Evolutionary conservation across 2,113 vertebrate genomes (phyloP).

Genomic region (Corythaixoides concolor): DNA sequence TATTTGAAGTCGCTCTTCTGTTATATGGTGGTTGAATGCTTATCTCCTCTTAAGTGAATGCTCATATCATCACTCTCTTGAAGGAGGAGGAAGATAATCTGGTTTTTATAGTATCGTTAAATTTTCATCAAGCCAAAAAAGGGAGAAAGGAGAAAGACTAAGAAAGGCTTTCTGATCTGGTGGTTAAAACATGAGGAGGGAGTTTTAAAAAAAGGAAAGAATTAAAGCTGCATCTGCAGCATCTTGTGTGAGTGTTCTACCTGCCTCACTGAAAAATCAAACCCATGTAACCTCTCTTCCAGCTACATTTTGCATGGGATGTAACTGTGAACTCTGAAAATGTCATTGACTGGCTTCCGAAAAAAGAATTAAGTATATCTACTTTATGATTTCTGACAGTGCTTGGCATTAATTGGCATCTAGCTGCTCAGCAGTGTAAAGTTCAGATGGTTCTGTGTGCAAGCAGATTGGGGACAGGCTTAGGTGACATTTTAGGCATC

Average conservation of each 20-base stretch:
- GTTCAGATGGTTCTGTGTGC: background rate
- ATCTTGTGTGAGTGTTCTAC: background rate
- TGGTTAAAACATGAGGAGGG: background rate
- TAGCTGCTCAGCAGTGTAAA: background rate
- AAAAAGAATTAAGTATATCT: background rate
- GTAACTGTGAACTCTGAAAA: conserved; percentile 33
- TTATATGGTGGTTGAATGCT: background rate
- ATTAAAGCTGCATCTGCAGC: background rate
- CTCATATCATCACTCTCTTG: background rate
- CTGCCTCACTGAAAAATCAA: background rate
- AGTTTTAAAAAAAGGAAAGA: background rate
- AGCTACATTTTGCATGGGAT: conserved; percentile 2
- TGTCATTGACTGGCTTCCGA: background rate
- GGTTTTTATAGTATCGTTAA: background rate
- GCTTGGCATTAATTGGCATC: conserved; percentile 35
- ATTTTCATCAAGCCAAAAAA: background rate
- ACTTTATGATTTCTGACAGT: conserved; percentile 34
- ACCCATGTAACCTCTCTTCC: background rate
- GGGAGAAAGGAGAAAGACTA: background rate
- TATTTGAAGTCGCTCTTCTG: background rate
- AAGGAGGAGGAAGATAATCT: background rate
- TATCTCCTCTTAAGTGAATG: background rate
- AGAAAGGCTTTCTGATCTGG: background rate
- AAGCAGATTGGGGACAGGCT: background rate
- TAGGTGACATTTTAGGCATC: background rate